Base-by-base conservation (phyloP, 2,888 invertebrate genomes). In the Chrysodeixis includens region DNA sequence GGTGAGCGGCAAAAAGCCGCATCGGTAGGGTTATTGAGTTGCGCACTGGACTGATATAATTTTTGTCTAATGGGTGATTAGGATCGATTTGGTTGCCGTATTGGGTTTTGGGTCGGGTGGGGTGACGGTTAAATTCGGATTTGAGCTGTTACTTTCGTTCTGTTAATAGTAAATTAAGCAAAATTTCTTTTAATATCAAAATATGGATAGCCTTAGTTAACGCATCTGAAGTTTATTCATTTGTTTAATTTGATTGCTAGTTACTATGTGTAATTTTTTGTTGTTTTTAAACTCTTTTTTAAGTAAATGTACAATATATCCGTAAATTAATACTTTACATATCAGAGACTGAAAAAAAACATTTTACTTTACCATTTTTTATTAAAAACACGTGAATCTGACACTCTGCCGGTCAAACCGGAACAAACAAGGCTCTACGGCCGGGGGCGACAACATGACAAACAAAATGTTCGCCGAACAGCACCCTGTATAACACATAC, bases 1-100 rank as follows among this genome's bases (percentile, higher is more conserved):
- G 81, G 83, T 73, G 78, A 76, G 74, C 79, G 76, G 75, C 81
- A 81, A 85, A 85, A 84, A 83, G 71, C 76, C 76, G 73, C 64
- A 68, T 66, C 66, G 49, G 58, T 59, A 14, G 30, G 9, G 53
- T 66, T 75, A 81, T 81, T 73, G 44, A 68, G 70, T 81, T 72
- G 71, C 63, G 56, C 68, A 69, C 49, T 67, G 57, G 62, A 62
- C 64, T 57, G 55, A 22, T 51, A 61, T 64, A 30, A 54, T 60
- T 67, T 74, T 65, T 67, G 18, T 40, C 52, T 63, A 65, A 74
- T 71, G 10, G 16, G 22, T 68, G 49, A 61, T 66, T 63, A 65
- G 56, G 6, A 40, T 49, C 20, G 20, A 3, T 32, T 58, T 30
- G 35, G n/a, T 10, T 5, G 14, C 16, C 14, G 9, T 56, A 59